phyloP scores from a whole-genome alignment of 1,140 invertebrate genomes.

The Whitmania pigra region DNA sequence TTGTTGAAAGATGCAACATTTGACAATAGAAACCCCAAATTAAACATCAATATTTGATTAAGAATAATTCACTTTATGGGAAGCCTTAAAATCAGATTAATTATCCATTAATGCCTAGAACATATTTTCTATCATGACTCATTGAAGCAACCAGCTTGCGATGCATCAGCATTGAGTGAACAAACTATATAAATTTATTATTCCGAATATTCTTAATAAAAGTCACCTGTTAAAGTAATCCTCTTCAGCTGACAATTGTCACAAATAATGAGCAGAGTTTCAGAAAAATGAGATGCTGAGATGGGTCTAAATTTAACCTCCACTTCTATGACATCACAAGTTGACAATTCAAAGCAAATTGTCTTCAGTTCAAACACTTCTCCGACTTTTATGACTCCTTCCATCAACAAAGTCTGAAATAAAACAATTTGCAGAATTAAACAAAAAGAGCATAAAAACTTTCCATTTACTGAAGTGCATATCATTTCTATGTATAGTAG shows the following conservation, averaged over 20 bases:
- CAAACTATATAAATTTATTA: slow-evolving; percentile 7
- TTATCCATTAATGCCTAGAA: neutral
- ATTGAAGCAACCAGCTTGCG: neutral
- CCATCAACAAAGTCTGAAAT: slow-evolving; percentile 32
- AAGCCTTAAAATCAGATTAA: no score
- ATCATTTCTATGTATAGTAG: no score
- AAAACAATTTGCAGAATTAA: slow-evolving; percentile 13
- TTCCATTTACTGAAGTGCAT: neutral
- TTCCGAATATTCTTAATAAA: slow-evolving; percentile 11
- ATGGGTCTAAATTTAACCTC: slow-evolving; percentile 38
- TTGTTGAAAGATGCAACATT: no score
- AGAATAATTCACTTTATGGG: no score
- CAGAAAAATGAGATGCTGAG: slow-evolving; percentile 28
- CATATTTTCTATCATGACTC: neutral
- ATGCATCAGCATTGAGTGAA: neutral
- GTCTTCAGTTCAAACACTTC: slow-evolving; percentile 39
- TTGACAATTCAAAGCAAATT: slow-evolving; percentile 35
- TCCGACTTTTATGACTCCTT: slow-evolving; percentile 30
- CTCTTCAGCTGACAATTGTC: slow-evolving; percentile 41
- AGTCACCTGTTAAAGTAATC: slow-evolving; percentile 36
- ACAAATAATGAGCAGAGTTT: slow-evolving; percentile 38
- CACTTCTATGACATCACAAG: slow-evolving; percentile 32
- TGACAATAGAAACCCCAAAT: no score
- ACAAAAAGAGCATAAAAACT: neutral
- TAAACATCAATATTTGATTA: no score